phyloP scores from a whole-genome alignment of 2,797 vertebrate genomes.

The Micrastur ruficollis region DNA sequence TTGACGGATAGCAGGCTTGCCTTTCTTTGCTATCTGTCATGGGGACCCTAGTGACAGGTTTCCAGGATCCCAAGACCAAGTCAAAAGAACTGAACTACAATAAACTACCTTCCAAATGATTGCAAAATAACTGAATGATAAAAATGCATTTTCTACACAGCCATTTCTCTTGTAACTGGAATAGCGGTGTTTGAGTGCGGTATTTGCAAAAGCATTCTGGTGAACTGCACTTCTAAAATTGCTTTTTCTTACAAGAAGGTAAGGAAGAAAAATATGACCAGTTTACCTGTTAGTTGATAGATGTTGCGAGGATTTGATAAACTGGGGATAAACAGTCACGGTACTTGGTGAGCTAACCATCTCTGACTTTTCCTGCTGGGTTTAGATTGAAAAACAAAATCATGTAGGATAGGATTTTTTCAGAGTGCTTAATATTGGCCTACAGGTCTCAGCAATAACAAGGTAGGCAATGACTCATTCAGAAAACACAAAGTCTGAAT shows the following conservation, averaged over 20 bases:
- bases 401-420: neutral
- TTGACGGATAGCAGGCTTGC: neutral
- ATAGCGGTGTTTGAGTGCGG: neutral
- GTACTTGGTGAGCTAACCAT: neutral
- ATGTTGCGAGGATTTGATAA: neutral
- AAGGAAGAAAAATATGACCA: neutral
- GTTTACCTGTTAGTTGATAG: constrained; percentile 38
- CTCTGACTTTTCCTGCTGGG: constrained; percentile 43
- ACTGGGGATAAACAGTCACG: neutral
- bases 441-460: neutral
- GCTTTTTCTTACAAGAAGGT: neutral
- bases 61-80: neutral
- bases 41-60: neutral
- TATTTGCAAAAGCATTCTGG: neutral
- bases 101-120: neutral
- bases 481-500: neutral
- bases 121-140: neutral
- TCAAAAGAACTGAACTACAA: neutral
- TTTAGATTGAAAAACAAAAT: constrained; percentile 34
- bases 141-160: neutral
- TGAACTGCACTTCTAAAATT: neutral
- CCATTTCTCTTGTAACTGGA: neutral
- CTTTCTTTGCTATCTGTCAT: neutral
- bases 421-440: neutral
- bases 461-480: neutral